These are phyloP conservation scores for Drosophila kohkoa DNA, from an alignment of 1,140 invertebrate genomes.

Conservation along the genomic window DNA sequence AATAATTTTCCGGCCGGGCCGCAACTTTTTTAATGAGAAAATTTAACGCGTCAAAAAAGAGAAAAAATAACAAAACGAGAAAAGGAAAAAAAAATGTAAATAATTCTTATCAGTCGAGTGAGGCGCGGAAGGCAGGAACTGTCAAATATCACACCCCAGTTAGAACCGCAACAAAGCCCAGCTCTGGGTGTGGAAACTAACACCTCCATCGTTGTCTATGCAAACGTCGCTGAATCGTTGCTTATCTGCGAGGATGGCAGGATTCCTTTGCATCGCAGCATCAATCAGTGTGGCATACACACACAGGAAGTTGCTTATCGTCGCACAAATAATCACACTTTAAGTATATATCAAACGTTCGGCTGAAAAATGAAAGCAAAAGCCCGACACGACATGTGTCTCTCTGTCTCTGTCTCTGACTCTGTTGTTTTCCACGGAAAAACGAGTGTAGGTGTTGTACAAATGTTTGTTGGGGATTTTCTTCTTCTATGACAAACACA, in stretches of 20 bases:
- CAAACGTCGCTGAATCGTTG: constrained; percentile 32
- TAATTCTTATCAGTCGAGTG: constrained; percentile 74
- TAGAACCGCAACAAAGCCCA: constrained; percentile 50
- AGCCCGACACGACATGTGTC: constrained; percentile 45
- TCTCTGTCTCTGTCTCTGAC: constrained; percentile 25
- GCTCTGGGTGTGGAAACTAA: constrained; percentile 66
- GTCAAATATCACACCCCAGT: constrained; percentile 74
- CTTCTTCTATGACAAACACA: constrained; percentile 37
- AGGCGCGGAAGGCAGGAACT: constrained; percentile 55
- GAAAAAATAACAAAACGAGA: constrained; percentile 23
- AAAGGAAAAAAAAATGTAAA: constrained; percentile 60
- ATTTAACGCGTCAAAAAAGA: constrained; percentile 46
- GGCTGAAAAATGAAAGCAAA: constrained; percentile 47
- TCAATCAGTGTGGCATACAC: constrained; percentile 32
- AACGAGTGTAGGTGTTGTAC: constrained; percentile 69
- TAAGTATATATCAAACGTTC: constrained; percentile 45
- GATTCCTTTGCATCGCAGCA: constrained; percentile 25
- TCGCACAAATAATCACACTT: constrained; percentile 45
- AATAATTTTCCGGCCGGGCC: constrained; percentile 67
- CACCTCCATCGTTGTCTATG: constrained; percentile 57
- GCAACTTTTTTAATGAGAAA: constrained; percentile 79
- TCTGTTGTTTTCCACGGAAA: not conserved
- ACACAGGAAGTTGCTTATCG: constrained; percentile 65
- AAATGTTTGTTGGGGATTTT: constrained; percentile 73
- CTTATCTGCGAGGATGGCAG: constrained; percentile 61